phyloP scores from a whole-genome alignment of 1,140 invertebrate species.

The Ctenoplectra terminalis region DNA sequence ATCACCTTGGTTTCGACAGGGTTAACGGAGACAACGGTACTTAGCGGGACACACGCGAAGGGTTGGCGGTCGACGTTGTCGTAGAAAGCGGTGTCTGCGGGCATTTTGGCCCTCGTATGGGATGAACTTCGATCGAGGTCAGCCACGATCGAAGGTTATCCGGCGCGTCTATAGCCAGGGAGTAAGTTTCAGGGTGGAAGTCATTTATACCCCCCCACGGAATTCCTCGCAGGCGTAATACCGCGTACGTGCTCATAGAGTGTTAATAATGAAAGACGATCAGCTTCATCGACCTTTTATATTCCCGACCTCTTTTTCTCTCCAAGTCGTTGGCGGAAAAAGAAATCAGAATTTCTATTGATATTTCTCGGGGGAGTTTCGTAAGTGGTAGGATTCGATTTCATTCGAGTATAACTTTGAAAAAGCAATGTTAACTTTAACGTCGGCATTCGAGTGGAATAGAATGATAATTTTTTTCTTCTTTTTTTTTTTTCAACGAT shows the following conservation, averaged over 20 bases:
- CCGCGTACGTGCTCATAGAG: constrained; percentile 37
- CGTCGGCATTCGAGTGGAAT: background rate
- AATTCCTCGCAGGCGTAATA: constrained; percentile 43
- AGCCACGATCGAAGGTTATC: constrained; percentile 60
- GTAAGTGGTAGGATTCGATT: background rate
- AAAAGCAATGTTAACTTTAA: background rate
- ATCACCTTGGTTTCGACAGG: background rate
- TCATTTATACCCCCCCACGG: constrained; percentile 43
- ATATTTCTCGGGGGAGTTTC: background rate
- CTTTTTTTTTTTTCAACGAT: no score
- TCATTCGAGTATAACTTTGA: background rate
- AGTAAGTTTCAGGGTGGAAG: constrained; percentile 48
- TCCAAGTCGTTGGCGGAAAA: background rate
- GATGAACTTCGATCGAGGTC: constrained; percentile 62
- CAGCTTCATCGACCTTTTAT: constrained; percentile 33
- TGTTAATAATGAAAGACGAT: constrained; percentile 59
- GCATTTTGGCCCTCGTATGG: constrained; percentile 24
- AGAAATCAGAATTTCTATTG: background rate
- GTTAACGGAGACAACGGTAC: constrained; percentile 21
- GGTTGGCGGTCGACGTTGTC: constrained; percentile 2
- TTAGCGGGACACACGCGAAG: constrained; percentile 5
- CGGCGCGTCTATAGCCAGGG: constrained; percentile 16
- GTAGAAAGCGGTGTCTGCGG: constrained; percentile 17
- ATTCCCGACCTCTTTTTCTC: background rate
- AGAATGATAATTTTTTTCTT: no score